Base-by-base conservation (phyloP, 2,888 invertebrate genomes). In the Eumerus sabulonum region DNA sequence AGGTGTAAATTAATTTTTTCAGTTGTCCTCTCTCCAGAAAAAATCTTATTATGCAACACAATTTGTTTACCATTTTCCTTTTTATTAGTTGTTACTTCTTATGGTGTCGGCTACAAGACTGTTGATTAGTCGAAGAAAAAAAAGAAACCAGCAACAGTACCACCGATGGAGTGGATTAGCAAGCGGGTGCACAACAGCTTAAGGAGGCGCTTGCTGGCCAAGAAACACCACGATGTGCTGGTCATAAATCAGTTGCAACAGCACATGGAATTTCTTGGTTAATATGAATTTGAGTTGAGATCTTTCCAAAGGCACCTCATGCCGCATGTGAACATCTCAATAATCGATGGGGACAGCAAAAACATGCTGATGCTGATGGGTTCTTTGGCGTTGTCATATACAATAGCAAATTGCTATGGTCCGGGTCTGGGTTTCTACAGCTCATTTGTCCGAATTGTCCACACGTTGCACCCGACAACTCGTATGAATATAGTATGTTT, bases 401-500 rank as follows among this genome's bases (percentile, higher is more conserved):
- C 59, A 63, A 59, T 74, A 79, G 60, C 74, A 79, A 79, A 70
- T 79, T 59, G 70, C 74, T 54, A 47, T 74, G 74, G 70, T 79
- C 74, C 70, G 79, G n/a, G n/a, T n/a, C n/a, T n/a, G n/a, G n/a
- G n/a, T n/a, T n/a, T n/a, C n/a, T n/a, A n/a, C 64, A 74, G 59
- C 54, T 68, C 64, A 79, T 79, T 73, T 79, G 77, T 77, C 56
- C 27, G 35, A 53, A 27, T 63, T 77, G 74, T 79, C 68, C 73
- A 70, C 79, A 74, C 60, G 73, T 70, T 79, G 79, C 79, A 79
- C 59, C 60, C 62, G 51, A 79, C 68, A 68, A 79, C 79, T 76
- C 71, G 64, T 60, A 64, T 71, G 27, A 40, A 51, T 74, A 38
- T n/a, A n/a, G n/a, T n/a, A n/a, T n/a, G n/a, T n/a, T n/a, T 67